A percentile compares a stretch with the other conserved stretches of the same genome.
Conservation (phyloP, 2,113 vertebrate species). For the Heloderma charlesbogerti region DNA sequence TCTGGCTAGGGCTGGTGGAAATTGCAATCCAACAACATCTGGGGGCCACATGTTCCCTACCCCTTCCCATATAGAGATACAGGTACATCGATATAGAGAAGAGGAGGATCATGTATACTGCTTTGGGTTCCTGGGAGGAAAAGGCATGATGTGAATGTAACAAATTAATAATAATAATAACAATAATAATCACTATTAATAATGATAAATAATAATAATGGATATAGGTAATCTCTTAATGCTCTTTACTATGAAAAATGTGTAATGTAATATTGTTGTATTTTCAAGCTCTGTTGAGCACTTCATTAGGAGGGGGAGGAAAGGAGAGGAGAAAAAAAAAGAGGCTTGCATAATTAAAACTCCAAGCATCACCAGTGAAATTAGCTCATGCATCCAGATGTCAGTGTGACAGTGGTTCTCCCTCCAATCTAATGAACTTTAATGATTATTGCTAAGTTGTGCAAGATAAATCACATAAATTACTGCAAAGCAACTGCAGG, state of each 20-base stretch:
- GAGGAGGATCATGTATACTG: too few relatives aligned
- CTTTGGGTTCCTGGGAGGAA: too few relatives aligned
- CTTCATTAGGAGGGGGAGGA: slow-evolving; percentile 9
- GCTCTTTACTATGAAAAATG: neutral
- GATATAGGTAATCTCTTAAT: neutral
- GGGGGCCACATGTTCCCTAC: too few relatives aligned
- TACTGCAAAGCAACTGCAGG: slow-evolving; percentile 11
- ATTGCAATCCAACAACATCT: too few relatives aligned
- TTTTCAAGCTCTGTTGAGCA: neutral
- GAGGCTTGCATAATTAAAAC: slow-evolving; percentile 22
- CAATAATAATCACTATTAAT: too few relatives aligned
- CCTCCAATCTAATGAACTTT: slow-evolving; percentile 39
- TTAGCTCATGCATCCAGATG: slow-evolving; percentile 40
- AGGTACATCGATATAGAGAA: too few relatives aligned
- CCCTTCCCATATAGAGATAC: too few relatives aligned
- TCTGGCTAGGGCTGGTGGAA: too few relatives aligned
- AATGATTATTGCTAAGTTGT: slow-evolving; percentile 44
- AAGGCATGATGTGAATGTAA: too few relatives aligned
- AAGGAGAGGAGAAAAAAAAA: neutral
- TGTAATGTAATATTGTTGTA: neutral
- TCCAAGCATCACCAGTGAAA: neutral
- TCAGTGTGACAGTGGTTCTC: slow-evolving; percentile 25
- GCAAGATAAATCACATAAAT: slow-evolving; percentile 43
- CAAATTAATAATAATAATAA: too few relatives aligned
- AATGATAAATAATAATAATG: too few relatives aligned